Evolutionary conservation across 1,140 invertebrate genomes (phyloP), one percentile per base, ranked within the genome.

Genomic region (Drosophila nigromelanica): DNA sequence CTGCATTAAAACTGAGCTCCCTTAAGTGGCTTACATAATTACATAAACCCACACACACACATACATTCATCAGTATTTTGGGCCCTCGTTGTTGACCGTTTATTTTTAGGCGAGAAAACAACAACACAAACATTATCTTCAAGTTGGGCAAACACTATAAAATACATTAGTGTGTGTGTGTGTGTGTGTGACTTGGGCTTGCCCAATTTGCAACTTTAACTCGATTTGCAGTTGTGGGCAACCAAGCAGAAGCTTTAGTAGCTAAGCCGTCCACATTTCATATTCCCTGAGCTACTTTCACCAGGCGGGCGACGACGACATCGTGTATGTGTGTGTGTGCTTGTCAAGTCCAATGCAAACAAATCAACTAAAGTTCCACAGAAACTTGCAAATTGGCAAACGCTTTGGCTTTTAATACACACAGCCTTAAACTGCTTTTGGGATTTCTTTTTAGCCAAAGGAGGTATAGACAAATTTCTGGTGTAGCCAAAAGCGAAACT

Each of bases 1-100:
- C 60, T 76, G 62, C 76, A 72, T 78, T 78, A 76, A 72, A 66
- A 66, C 56, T 76, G 39, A 66, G 55, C 55, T 68, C 5, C 35
- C 70, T 35, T 68, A 73, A 73, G 70, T 67, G 70, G 70, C 64
- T 68, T 73, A 73, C 51, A 74, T 70, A 74, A 74, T 63, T 70
- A 74, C 45, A 68, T 55, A 60, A 60, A 10, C 40, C 68, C 40
- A 56, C 51, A 47, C 48, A 62, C 35, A 50, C 24, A 52, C n/a
- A 30, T 12, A 52, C 35, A 35, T 24, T 27, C 42, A 37, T 72
- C 15, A 55, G 24, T 59, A 24, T 24, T 24, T 56, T 56, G 18
- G 50, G 30, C 11, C 11, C 30, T 27, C 21, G 48, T 47, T 35
- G 48, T 21, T 35, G 39, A 48, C 37, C 67, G 47, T 66, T 74